Base-by-base conservation (phyloP, 2,113 vertebrate genomes). In the Scomber scombrus region DNA sequence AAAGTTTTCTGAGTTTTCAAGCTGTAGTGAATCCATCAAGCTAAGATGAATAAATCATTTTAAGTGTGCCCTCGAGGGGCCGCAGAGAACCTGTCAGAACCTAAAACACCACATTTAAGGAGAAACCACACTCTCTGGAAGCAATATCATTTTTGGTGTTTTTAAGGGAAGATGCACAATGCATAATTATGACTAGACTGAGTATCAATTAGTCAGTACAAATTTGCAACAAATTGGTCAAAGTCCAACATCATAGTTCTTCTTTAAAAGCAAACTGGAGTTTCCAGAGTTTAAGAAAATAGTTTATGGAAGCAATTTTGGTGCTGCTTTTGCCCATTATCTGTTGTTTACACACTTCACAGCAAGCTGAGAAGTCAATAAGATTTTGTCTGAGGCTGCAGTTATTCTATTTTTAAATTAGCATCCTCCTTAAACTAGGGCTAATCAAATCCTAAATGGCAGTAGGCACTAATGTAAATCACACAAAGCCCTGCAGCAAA, bases 381-480 rank as follows among this genome's bases (percentile, higher is more conserved):
- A 56, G 51, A 77, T 81, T 76, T 29, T 82, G 65, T 81, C 75
- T 68, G 77, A 81, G 65, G 76, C 83, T 63, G 54, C 29, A 73
- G 52, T 61, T 88, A 81, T 74, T 64, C 62, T 31, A 54, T 83
- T 80, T 90, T 70, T 67, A 74, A 86, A 93, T 85, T 54, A 79
- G 65, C 65, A 56, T 15, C 71, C 65, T 71, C 77, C 67, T 81
- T 69, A 81, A 87, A 85, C 56, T 34, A 78, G 49, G 67, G 61
- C 66, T 81, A 80, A 89, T 90, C 74, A 70, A 81, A 70, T 47
- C 31, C 68, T 80, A 70, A 85, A 85, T 78, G 81, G 73, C 75
- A 82, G 61, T 71, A 81, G 82, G 76, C 91, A 84, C 82, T 84
- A 81, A 88, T 77, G 86, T 75, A 56, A 49, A 83, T 66, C 58